Evolutionary conservation across 2,113 vertebrate species (phyloP), one percentile per base, ranked within the genome.

Genomic region (Circaetus gallicus): DNA sequence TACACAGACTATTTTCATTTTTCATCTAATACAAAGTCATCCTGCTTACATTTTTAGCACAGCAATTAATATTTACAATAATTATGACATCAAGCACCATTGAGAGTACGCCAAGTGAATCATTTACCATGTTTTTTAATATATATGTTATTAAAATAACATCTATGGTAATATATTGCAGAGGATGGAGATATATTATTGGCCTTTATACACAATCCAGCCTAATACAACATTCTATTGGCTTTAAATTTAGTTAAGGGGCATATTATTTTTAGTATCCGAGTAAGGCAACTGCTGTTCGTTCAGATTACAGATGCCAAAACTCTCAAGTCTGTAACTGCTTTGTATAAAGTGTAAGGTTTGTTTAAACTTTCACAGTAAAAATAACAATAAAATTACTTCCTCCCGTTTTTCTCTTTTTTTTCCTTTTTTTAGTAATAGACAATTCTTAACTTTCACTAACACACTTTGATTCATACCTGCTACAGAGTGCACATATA

Each of bases 1-100:
- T 99, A 99, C 99, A 99, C 99, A 99, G 99, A 98, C 98, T 98
- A 98, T 99, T 98, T 99, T 99, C 99, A 99, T 99, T 99, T 99
- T 98, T 99, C 99, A 99, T 99, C 98, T 99, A 98, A 98, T 98
- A 98, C 97, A 98, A 98, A 98, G 98, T 98, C 97, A 96, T 97
- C 97, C 98, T 98, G 98, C 98, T 98, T 97, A 98, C 98, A 98
- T 98, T 98, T 98, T 98, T 98, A 98, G 98, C 96, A 98, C 95
- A 98, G 96, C 98, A 98, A 98, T 98, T 98, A 98, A 98, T 98
- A 98, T 98, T 98, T 98, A 98, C 98, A 97, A 94, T 98, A 98
- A 98, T 98, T 98, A 98, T 98, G 98, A 98, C 98, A 98, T 98
- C 98, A 98, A 98, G 98, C 93, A 97, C 96, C 97, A 96, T 83